Conservation (phyloP, 2,888 invertebrate genomes). For the Lottia scabra region DNA sequence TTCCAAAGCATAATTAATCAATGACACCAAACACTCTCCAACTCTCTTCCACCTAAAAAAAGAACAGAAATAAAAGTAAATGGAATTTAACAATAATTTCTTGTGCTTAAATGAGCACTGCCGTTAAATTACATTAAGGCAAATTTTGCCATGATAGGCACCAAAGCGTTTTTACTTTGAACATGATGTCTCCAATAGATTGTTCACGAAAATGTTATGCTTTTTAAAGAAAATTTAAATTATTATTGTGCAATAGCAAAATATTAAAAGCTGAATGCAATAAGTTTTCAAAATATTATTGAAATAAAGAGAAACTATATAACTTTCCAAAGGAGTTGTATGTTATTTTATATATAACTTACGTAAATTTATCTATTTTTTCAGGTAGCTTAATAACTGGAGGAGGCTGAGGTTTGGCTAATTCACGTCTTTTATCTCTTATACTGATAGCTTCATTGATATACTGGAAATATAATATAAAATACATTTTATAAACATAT, state of each 20-base stretch:
- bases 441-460: slow-evolving; percentile 64
- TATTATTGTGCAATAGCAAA: no score
- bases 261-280: no score
- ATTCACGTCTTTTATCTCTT: slow-evolving; percentile 57
- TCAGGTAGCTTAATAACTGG: slow-evolving; percentile 53
- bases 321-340: no score
- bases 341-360: no score
- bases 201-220: no score
- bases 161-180: no score
- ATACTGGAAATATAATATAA: slow-evolving; percentile 44
- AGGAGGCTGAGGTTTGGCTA: slow-evolving; percentile 53
- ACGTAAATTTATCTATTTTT: slow-evolving; percentile 59
- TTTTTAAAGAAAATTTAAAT: no score
- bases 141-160: no score
- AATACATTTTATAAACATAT: neutral
- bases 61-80: neutral
- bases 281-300: neutral
- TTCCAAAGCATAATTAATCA: slow-evolving; percentile 60
- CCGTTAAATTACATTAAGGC: no score
- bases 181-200: no score
- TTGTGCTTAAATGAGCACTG: no score
- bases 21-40: slow-evolving; percentile 61
- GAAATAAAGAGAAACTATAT: neutral
- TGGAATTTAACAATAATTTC: no score
- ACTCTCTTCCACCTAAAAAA: slow-evolving; percentile 65